phyloP scores from a whole-genome alignment of 2,888 invertebrate genomes.

The Sisyra nigra region DNA sequence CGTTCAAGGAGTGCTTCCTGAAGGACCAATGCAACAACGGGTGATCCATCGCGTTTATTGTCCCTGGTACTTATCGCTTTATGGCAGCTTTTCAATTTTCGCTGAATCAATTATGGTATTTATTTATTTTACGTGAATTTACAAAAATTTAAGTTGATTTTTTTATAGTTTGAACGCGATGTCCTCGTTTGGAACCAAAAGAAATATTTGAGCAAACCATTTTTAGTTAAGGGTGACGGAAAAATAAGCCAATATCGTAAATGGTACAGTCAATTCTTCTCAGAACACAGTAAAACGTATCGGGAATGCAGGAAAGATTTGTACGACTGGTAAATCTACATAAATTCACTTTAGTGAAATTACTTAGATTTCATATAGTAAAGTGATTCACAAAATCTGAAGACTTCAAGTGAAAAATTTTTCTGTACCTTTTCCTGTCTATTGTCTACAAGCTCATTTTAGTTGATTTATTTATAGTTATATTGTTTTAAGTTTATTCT shows the following conservation, averaged over 20 bases:
- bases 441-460: too few relatives aligned
- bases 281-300: constrained; percentile 38
- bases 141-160: neutral
- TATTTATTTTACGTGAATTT: constrained; percentile 3
- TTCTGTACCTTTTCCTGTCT: too few relatives aligned
- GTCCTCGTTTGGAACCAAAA: constrained; percentile 80
- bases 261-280: constrained; percentile 81
- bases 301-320: too few relatives aligned
- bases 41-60: constrained; percentile 66
- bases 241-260: constrained; percentile 52
- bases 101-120: constrained; percentile 54
- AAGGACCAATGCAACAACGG: constrained; percentile 58
- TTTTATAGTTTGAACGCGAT: constrained; percentile 63
- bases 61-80: constrained; percentile 37
- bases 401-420: too few relatives aligned
- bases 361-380: neutral
- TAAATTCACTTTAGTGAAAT: neutral
- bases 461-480: too few relatives aligned
- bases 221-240: constrained; percentile 58
- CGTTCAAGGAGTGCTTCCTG: constrained; percentile 62
- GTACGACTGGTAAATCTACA: neutral
- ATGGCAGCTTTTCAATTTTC: constrained; percentile 46
- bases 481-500: too few relatives aligned
- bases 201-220: constrained; percentile 49
- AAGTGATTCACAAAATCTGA: neutral